Base-by-base conservation (phyloP, 2,113 vertebrate species). In the Chloropsis cyanopogon region DNA sequence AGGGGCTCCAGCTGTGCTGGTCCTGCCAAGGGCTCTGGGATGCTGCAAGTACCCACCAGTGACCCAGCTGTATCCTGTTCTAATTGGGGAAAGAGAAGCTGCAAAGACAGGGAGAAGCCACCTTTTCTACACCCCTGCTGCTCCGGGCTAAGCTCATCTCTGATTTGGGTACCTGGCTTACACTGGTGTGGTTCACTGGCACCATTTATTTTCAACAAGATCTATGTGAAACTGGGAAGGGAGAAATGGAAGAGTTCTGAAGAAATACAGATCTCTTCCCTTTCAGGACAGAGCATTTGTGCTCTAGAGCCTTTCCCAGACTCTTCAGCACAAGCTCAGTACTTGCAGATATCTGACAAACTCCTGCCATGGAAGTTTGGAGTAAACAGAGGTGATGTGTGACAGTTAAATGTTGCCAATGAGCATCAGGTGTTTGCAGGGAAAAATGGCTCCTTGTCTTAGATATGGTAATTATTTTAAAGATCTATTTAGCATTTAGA, bases 401-500 rank as follows among this genome's bases (percentile, higher is more conserved):
- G 90, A 84, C 86, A 65, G 3, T 86, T 94, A 96, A 95, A 93
- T 94, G 86, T 84, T 82, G 72, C 59, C 97, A 96, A 97, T 79
- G 90, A 96, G 90, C 90, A 94, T 95, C 95, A 97, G 96, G 95
- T 96, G 92, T 94, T 95, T 71, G 76, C 77, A 75, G 78, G 47
- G 44, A 8, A 82, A 90, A 92, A 90, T 24, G 78, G 80, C 44
- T 95, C 59, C 88, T 97, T 47, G 1, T 46, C 91, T 93, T 90
- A 64, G 83, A 70, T 68, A 91, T 82, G 82, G 79, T 96, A 97
- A 97, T 97, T 92, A 92, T 96, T 96, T 96, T 91, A 93, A 96
- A 97, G 65, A 97, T 86, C 95, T 97, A 77, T 85, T 97, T 97
- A 97, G 96, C 96, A 97, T 97, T 97, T 97, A 97, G 93, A 97